Evolutionary conservation across 2,888 invertebrate species (phyloP).

Genomic region (Ectemnius continuus): DNA sequence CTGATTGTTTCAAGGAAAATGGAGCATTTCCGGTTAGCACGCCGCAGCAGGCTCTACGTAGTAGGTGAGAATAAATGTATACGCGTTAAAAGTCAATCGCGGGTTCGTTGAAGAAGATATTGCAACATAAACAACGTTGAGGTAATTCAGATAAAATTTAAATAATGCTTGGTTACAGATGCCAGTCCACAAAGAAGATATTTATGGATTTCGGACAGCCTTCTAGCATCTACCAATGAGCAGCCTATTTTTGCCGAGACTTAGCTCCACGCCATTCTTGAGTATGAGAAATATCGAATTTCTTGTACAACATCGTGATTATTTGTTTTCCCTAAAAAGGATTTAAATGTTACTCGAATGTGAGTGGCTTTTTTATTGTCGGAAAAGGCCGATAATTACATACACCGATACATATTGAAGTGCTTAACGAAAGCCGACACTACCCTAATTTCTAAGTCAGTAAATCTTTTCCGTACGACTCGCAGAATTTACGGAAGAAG

Average conservation of each 20-base stretch:
- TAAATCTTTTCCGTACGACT: background rate
- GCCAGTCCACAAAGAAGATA: conserved; percentile 63
- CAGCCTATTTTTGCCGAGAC: conserved; percentile 41
- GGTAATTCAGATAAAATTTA: conserved; percentile 61
- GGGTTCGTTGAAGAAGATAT: conserved; percentile 52
- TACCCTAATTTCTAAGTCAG: conserved; percentile 16
- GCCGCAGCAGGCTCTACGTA: conserved; percentile 64
- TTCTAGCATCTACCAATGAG: conserved; percentile 53
- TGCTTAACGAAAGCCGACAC: conserved; percentile 13
- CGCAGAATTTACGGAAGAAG: background rate
- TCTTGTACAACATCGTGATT: conserved; percentile 68
- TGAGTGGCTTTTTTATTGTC: conserved; percentile 70
- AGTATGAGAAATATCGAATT: conserved; percentile 65
- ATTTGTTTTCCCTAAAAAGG: conserved; percentile 72
- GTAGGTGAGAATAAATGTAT: conserved; percentile 67
- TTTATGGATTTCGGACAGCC: conserved; percentile 60
- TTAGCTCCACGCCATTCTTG: conserved; percentile 51
- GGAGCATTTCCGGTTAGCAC: conserved; percentile 63
- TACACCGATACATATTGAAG: conserved; percentile 47
- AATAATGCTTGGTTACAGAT: conserved; percentile 69
- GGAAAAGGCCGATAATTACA: conserved; percentile 64
- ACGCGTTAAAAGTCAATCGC: conserved; percentile 42
- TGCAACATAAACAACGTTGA: conserved; percentile 49
- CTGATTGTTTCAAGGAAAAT: conserved; percentile 31
- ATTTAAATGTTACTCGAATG: conserved; percentile 70